A percentile compares a stretch with the other conserved stretches of the same genome.
These are phyloP conservation scores for Lissonota sp. DNA, from an alignment of 2,888 invertebrate species.

Conservation along the genomic window DNA sequence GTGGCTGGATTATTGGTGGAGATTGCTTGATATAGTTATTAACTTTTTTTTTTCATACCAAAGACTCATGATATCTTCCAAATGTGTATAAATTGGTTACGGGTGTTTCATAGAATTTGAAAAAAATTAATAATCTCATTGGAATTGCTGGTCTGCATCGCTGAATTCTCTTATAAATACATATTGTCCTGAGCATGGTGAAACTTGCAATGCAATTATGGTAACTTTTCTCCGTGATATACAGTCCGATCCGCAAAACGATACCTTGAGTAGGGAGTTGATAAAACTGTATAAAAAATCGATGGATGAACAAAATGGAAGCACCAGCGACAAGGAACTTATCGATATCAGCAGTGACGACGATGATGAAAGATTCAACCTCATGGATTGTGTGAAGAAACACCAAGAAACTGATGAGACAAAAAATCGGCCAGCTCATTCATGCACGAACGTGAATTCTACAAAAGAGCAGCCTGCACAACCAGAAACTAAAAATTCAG, in stretches of 20 bases:
- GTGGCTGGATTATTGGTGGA: background rate
- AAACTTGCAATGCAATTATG: background rate
- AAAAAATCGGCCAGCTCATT: conserved; percentile 22
- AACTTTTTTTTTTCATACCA: no score
- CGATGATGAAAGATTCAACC: conserved; percentile 73
- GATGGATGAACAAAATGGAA: conserved; percentile 77
- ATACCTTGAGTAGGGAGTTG: conserved; percentile 82
- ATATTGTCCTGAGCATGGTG: background rate
- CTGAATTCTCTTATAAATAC: background rate
- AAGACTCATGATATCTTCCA: no score
- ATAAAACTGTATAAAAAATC: conserved; percentile 85
- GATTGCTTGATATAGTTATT: no score
- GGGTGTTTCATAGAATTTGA: no score
- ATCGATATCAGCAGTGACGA: conserved; percentile 93
- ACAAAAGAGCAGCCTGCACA: conserved; percentile 20
- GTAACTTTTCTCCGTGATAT: background rate
- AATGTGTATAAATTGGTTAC: no score
- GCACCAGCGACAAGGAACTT: conserved; percentile 88
- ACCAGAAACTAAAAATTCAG: conserved; percentile 10
- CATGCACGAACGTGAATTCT: conserved; percentile 16
- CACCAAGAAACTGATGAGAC: conserved; percentile 26
- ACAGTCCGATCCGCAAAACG: conserved; percentile 76
- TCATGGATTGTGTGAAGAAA: conserved; percentile 53
- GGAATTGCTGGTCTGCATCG: background rate
- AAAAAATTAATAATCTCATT: no score